A percentile compares a stretch with the other conserved stretches of the same genome.
These are phyloP conservation scores for Cyprinodon diabolis DNA, from an alignment of 2,797 vertebrate genomes.

Conservation along the genomic window DNA sequence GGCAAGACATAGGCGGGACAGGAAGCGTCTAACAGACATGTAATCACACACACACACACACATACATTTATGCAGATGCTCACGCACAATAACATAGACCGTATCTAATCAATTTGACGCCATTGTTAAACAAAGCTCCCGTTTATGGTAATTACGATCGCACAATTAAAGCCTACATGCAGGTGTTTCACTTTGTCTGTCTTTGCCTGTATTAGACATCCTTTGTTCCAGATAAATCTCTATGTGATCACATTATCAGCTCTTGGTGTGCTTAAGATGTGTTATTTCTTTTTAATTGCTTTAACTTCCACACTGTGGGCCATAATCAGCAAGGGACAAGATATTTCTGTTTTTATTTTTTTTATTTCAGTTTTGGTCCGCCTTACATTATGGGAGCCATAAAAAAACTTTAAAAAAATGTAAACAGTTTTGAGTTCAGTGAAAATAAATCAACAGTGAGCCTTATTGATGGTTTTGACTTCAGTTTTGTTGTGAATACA, in stretches of 20 bases:
- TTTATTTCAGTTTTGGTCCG: no score
- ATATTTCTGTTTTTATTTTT: no score
- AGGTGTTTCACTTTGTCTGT: slow-evolving; percentile 22
- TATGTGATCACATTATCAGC: slow-evolving; percentile 9
- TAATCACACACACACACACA: slow-evolving; percentile 21
- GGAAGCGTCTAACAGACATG: slow-evolving; percentile 59
- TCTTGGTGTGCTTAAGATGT: not conserved
- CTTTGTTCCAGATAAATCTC: slow-evolving; percentile 52
- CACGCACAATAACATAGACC: slow-evolving; percentile 40
- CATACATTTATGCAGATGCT: slow-evolving; percentile 18
- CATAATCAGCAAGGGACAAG: not conserved
- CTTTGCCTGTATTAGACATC: slow-evolving; percentile 24
- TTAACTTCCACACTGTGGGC: slow-evolving; percentile 10
- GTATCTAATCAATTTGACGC: slow-evolving; percentile 78
- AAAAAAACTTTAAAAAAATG: no score
- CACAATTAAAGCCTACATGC: slow-evolving; percentile 54
- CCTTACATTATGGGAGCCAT: no score
- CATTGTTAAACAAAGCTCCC: slow-evolving; percentile 74
- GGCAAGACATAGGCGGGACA: slow-evolving; percentile 53
- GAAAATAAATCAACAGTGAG: no score
- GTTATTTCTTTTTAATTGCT: slow-evolving; percentile 7
- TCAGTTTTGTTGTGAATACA: not conserved
- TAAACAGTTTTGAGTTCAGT: not conserved
- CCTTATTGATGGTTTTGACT: not conserved
- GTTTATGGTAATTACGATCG: slow-evolving; percentile 75